Percentiles rank a stretch among this genome's conserved stretches.
These are phyloP conservation scores for Baccha elongata DNA, from an alignment of 2,888 invertebrate genomes.

Conservation along the genomic window DNA sequence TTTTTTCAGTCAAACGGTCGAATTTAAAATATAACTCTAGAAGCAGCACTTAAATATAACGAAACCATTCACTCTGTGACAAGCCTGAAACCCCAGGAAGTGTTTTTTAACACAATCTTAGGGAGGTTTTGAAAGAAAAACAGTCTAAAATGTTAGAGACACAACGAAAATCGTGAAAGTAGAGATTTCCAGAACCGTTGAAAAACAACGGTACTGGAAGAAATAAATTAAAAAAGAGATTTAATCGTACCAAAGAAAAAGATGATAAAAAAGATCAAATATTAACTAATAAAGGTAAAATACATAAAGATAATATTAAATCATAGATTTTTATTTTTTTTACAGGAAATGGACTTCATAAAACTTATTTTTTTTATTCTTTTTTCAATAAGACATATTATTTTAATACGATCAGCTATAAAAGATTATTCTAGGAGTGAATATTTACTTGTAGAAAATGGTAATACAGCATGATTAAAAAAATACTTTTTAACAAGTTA, in stretches of 20 bases:
- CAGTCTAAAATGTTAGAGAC: slow-evolving; percentile 1
- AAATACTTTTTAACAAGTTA: no score
- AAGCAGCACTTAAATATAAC: no score
- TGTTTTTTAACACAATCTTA: slow-evolving; percentile 19
- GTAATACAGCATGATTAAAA: slow-evolving; percentile 18
- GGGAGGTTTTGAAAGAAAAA: slow-evolving; percentile 2
- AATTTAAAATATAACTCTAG: no score
- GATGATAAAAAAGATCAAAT: no score
- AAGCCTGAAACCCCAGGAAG: no score
- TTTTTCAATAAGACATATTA: slow-evolving; percentile 25
- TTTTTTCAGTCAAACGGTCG: no score
- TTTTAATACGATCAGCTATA: slow-evolving; percentile 13
- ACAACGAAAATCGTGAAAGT: slow-evolving; percentile 20
- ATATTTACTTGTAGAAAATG: slow-evolving; percentile 19
- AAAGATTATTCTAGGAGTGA: slow-evolving; percentile 24
- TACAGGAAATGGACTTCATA: no score
- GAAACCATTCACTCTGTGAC: no score
- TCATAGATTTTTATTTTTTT: no score
- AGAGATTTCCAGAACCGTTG: slow-evolving; percentile 5
- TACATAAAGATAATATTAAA: no score
- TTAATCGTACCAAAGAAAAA: no score
- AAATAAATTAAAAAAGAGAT: slow-evolving; percentile 22
- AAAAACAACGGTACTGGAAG: slow-evolving; percentile 16
- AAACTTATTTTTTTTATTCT: slow-evolving; percentile 11
- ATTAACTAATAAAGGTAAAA: no score